phyloP scores from a whole-genome alignment of 2,888 invertebrate genomes.

The Cremastinae sp. region DNA sequence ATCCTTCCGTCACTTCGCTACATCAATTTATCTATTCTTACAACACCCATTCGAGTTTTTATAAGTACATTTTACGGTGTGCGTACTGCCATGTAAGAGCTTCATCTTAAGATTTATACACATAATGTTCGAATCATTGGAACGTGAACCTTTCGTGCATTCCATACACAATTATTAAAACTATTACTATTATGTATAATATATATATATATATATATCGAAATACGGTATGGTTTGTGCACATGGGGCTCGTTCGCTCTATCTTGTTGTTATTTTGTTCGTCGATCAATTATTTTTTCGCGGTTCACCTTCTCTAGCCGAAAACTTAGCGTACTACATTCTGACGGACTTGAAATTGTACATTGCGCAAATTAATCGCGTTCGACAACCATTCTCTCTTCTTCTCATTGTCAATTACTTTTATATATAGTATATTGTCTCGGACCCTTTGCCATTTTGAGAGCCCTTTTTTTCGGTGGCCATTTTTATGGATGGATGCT shows the following conservation, averaged over 20 bases:
- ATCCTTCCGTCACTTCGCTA: slow-evolving; percentile 31
- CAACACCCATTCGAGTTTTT: slow-evolving; percentile 57
- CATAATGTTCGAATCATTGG: slow-evolving; percentile 43
- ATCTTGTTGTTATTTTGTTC: slow-evolving; percentile 41
- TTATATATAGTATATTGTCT: slow-evolving; percentile 62
- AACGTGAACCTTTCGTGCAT: slow-evolving; percentile 57
- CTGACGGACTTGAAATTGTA: slow-evolving; percentile 68
- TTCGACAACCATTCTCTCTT: slow-evolving; percentile 49
- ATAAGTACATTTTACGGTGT: slow-evolving; percentile 61
- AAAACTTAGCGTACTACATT: slow-evolving; percentile 55
- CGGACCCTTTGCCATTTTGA: slow-evolving; percentile 56
- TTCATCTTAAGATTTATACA: slow-evolving; percentile 34
- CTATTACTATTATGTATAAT: slow-evolving; percentile 56
- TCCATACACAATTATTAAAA: slow-evolving; percentile 62
- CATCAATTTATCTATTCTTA: slow-evolving; percentile 46
- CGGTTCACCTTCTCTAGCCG: slow-evolving; percentile 58
- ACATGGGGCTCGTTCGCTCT: slow-evolving; percentile 50
- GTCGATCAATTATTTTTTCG: slow-evolving; percentile 57
- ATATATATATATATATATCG: slow-evolving; percentile 36
- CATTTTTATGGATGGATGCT: slow-evolving; percentile 69
- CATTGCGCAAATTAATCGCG: slow-evolving; percentile 44
- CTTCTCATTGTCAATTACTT: slow-evolving; percentile 37
- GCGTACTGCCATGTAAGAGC: slow-evolving; percentile 55
- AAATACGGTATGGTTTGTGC: slow-evolving; percentile 57
- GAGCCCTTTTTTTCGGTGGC: slow-evolving; percentile 64